phyloP scores from a whole-genome alignment of 2,888 invertebrate genomes.

The Caenorhabditis sinica region DNA sequence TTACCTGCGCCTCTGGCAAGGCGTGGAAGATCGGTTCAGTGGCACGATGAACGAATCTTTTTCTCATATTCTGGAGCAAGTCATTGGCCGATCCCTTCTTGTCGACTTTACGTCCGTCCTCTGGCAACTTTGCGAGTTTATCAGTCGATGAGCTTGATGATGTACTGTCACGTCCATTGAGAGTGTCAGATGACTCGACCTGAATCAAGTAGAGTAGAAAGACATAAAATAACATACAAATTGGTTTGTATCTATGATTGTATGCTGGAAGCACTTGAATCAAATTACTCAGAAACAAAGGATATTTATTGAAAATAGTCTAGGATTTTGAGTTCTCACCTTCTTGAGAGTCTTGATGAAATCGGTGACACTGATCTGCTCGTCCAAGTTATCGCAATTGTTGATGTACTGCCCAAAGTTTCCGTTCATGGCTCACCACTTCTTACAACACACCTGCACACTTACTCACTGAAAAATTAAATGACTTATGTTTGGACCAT shows the following conservation, averaged over 20 bases:
- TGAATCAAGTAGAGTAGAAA: too few species aligned
- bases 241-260: too few species aligned
- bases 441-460: background rate
- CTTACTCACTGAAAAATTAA: constrained; percentile 22
- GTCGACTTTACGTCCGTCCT: constrained; percentile 62
- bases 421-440: constrained; percentile 64
- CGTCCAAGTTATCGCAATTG: constrained; percentile 69
- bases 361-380: constrained; percentile 70
- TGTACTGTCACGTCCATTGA: constrained; percentile 56
- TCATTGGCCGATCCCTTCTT: constrained; percentile 70
- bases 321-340: too few species aligned
- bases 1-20: constrained; percentile 67
- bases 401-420: constrained; percentile 68
- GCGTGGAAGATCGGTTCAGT: constrained; percentile 74
- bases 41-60: constrained; percentile 71
- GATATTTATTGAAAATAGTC: too few species aligned
- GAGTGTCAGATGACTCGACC: constrained; percentile 65
- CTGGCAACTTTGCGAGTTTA: constrained; percentile 53
- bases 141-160: constrained; percentile 65
- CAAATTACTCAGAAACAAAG: too few species aligned
- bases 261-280: too few species aligned
- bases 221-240: too few species aligned
- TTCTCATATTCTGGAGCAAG: constrained; percentile 69
- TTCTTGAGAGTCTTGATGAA: constrained; percentile 75
- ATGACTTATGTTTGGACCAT: background rate